Evolutionary conservation across 2,797 vertebrate species (phyloP), one percentile per base, ranked within the genome.

Genomic region (Muscicapa comitata): DNA sequence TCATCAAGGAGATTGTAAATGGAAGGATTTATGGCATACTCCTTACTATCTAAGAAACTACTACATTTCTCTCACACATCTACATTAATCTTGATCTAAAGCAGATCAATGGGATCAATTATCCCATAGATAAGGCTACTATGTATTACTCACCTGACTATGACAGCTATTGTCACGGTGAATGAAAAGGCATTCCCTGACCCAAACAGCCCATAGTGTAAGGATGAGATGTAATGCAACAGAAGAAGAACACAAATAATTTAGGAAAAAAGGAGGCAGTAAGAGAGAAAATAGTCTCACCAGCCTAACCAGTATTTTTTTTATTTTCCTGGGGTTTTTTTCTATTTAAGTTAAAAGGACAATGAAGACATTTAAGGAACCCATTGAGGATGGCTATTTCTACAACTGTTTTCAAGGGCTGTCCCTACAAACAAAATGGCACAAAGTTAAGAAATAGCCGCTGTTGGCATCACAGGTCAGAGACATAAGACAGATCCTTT

Each of bases 261-360:
- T 54, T 28, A 62, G 20, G 23, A 37, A 33, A 70, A 63, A 86
- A 68, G 11, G 11, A 86, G 13, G 35, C 13, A 16, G 13, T 18
- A 68, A 74, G 31, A 77, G 3, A 75, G 21, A 61, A 28, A 57
- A 72, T 2, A 85, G 12, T n/a, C 29, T 51, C 7, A 14, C 17
- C 40, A 83, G 20, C 25, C 40, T 74, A 76, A 70, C 3, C 9
- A 53, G 28, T 31, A 42, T 4, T 18, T 25, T 17, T 43, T 71
- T n/a, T 18, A 50, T 29, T 29, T 7, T 2, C 5, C 4, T 9
- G 3, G 0, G 1, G 3, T 19, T 13, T 9, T 70, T 43, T 50
- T 77, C 43, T 17, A 7, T 33, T 72, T 19, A 29, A 62, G 13
- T 70, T 74, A 57, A 74, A 88, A 53, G 25, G 11, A 18, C 65